Evolutionary conservation across 2,113 vertebrate species (phyloP), one percentile per base, ranked within the genome.

Genomic region (Oreocharis arfaki): DNA sequence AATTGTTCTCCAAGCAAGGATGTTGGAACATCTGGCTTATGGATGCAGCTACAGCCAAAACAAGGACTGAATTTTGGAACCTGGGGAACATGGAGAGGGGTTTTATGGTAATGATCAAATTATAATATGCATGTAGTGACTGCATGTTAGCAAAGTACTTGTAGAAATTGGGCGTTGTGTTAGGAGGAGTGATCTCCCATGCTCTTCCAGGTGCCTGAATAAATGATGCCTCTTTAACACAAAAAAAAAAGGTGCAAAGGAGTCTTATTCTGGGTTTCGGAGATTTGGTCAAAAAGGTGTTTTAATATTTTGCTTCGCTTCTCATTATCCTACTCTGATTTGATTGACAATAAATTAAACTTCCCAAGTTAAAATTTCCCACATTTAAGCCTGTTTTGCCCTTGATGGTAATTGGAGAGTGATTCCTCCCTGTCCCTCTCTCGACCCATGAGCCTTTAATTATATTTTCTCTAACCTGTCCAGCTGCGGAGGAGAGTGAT

Each of bases 141-240:
- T 68, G 10, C 13, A 33, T 27, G 33, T 33, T 39, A 57, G n/a
- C 17, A 57, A 81, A 3, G 3, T 28, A 47, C 13, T 33, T 81
- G n/a, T 39, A 57, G 22, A 47, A 67, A 39, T 27, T 0, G 0
- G 13, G 33, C 9, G 11, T 9, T 10, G 4, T 55, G 12, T 35
- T 44, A 35, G 60, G 20, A 65, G 60, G 16, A 65, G 26, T 44
- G 19, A 30, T 24, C 26, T 49, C 13, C 26, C 33, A 44, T 30
- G 20, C 26, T 3, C 26, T 44, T 64, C 11, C 32, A 19, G 7
- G 15, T 8, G n/a, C 39, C 33, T 14, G 33, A 53, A 64, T 18
- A 53, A 35, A 44, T 16, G 2, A 35, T 53, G 9, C 24, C 19
- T 35, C 14, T 35, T 28, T n/a, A 42, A 42, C 18, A 52, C 24